Percentiles rank a stretch among this genome's conserved stretches.
phyloP scores from a whole-genome alignment of 2,888 invertebrate species.

The Harpagoxenus sublaevis region DNA sequence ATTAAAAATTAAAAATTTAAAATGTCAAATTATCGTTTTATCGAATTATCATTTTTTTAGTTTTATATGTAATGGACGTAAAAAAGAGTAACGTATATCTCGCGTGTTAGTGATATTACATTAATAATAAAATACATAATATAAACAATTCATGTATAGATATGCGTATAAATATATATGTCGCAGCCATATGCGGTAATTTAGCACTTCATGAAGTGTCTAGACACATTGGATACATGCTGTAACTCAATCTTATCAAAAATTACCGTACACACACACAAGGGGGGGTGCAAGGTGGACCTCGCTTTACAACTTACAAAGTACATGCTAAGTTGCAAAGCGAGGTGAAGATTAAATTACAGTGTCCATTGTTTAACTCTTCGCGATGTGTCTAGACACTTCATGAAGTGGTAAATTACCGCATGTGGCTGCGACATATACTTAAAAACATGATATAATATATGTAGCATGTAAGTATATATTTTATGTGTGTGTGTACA shows the following conservation, averaged over 20 bases:
- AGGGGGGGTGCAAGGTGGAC: too few relatives aligned
- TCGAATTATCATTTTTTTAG: not conserved
- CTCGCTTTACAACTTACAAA: too few relatives aligned
- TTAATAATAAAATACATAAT: conserved; percentile 20
- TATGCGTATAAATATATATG: not conserved
- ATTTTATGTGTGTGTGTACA: not conserved
- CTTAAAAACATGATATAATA: conserved; percentile 11
- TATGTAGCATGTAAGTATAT: not conserved
- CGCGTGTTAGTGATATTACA: conserved; percentile 15
- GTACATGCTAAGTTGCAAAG: too few relatives aligned
- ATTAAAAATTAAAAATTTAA: not conserved
- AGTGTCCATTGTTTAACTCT: too few relatives aligned
- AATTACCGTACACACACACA: too few relatives aligned
- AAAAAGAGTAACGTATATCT: not conserved
- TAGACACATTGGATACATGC: too few relatives aligned
- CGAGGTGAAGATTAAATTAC: too few relatives aligned
- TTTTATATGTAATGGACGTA: not conserved
- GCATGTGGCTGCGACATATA: not conserved
- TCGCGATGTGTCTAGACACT: too few relatives aligned
- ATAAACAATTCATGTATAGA: not conserved
- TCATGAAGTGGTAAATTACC: too few relatives aligned
- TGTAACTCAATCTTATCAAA: too few relatives aligned
- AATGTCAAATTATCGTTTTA: not conserved
- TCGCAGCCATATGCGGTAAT: too few relatives aligned
- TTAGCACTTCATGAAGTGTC: too few relatives aligned